These are phyloP conservation scores for Melolontha melolontha DNA, from an alignment of 2,888 invertebrate genomes.

Conservation along the genomic window DNA sequence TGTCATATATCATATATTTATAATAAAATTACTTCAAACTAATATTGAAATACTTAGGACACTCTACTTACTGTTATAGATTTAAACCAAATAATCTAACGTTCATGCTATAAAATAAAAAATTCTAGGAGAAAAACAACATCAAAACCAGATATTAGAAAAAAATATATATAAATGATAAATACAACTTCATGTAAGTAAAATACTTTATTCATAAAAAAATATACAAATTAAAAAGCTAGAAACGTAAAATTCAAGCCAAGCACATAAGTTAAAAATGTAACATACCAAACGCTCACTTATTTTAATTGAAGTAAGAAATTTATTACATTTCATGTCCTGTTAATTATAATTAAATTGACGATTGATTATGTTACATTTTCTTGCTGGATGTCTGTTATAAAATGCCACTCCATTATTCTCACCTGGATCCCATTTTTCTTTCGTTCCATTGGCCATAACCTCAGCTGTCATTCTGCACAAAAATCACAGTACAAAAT, in stretches of 20 bases:
- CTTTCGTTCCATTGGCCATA: constrained; percentile 69
- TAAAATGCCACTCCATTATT: constrained; percentile 45
- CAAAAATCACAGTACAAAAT: constrained; percentile 47
- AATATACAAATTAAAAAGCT: constrained; percentile 2
- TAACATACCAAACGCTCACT: not conserved
- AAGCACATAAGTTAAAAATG: constrained; percentile 1
- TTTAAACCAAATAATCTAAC: too few relatives aligned
- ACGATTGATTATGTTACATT: constrained; percentile 4
- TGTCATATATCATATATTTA: too few relatives aligned
- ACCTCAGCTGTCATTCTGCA: constrained; percentile 70
- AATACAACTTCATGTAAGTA: too few relatives aligned
- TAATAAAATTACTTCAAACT: too few relatives aligned
- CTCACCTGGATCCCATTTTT: constrained; percentile 74
- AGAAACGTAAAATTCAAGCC: not conserved
- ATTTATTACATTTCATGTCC: too few relatives aligned
- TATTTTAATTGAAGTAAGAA: too few relatives aligned
- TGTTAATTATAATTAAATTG: not conserved
- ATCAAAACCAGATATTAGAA: too few relatives aligned
- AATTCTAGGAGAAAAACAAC: too few relatives aligned
- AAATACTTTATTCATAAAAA: constrained; percentile 11
- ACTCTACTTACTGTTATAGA: too few relatives aligned
- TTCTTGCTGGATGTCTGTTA: constrained; percentile 1
- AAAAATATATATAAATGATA: too few relatives aligned
- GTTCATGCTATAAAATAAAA: too few relatives aligned
- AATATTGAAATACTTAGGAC: too few relatives aligned